Evolutionary conservation across 2,113 vertebrate genomes (phyloP), one percentile per base, ranked within the genome.

Genomic region (Willisornis vidua): DNA sequence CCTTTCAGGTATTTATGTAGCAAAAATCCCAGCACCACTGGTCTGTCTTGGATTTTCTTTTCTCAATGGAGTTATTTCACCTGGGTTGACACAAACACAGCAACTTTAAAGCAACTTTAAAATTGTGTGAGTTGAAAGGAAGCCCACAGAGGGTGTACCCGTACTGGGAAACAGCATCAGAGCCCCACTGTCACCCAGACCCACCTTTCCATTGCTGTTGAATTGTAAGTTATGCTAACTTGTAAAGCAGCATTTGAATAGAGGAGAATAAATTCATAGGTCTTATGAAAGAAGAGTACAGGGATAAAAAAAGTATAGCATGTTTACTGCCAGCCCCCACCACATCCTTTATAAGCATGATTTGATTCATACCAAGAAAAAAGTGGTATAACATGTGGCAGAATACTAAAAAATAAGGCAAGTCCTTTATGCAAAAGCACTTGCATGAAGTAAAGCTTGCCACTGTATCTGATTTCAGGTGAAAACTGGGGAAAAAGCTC

Each of bases 1-100:
- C 93, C 80, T 96, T 96, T 97, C 87, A 96, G 93, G 91, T 96
- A 95, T 93, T 93, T 93, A 90, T 96, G 68, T 71, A 94, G 91
- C 79, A 94, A 94, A 94, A 95, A 28, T 5, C 55, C 43, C 59
- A 63, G 81, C 46, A 93, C 90, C 94, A 91, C 89, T 90, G 68
- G 58, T 48, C 90, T 94, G 93, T 94, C 95, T 93, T 87, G 78
- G 46, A 94, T 96, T 93, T 95, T 89, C 78, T 87, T 59, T 54
- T 73, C 90, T 70, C 63, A 46, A 77, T 63, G 85, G 90, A 96
- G 87, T 93, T 93, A 74, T 87, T 87, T 94, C 93, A 82, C 84
- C 87, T 55, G 82, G 35, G 61, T 91, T 93, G 87, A 90, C 90
- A 95, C 31, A 92, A 91, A 95, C 90, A 70, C 79, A 81, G 59